These are phyloP conservation scores for Hylaeus anthracinus DNA, from an alignment of 1,140 invertebrate genomes.

Conservation along the genomic window DNA sequence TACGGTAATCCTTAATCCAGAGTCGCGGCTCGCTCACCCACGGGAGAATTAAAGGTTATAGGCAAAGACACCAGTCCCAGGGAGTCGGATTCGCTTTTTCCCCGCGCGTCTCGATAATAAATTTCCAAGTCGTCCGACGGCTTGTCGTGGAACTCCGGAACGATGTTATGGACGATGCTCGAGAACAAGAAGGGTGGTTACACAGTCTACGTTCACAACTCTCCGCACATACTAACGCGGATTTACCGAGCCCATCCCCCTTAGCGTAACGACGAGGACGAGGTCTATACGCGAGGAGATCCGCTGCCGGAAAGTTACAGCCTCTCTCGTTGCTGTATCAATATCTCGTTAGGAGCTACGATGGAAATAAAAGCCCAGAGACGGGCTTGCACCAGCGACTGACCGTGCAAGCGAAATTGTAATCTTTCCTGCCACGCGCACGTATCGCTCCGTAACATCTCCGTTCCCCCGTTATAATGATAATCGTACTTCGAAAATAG, in stretches of 20 bases:
- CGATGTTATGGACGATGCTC: conserved; percentile 66
- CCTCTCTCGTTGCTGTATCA: conserved; percentile 60
- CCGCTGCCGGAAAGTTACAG: conserved; percentile 48
- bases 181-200: conserved; percentile 68
- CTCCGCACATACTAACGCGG: conserved; percentile 69
- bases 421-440: neutral
- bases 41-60: conserved; percentile 33
- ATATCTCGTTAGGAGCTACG: conserved; percentile 68
- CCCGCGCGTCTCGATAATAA: conserved; percentile 58
- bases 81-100: conserved; percentile 46
- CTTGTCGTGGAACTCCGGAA: conserved; percentile 62
- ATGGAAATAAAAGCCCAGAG: conserved; percentile 57
- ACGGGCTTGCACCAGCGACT: conserved; percentile 1
- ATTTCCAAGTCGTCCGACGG: conserved; percentile 63
- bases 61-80: conserved; percentile 38
- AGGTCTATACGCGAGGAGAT: conserved; percentile 46
- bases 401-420: conserved; percentile 48
- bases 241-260: conserved; percentile 64
- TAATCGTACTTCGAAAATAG: conserved; percentile 33
- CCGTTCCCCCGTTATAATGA: conserved; percentile 9
- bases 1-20: conserved; percentile 40
- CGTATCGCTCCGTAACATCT: neutral
- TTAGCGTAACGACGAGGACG: conserved; percentile 58
- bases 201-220: conserved; percentile 59
- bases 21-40: conserved; percentile 33